Percentiles rank a stretch among this genome's conserved stretches.
These are phyloP conservation scores for Proterorhinus semilunaris DNA, from an alignment of 2,113 vertebrate species.

Conservation along the genomic window DNA sequence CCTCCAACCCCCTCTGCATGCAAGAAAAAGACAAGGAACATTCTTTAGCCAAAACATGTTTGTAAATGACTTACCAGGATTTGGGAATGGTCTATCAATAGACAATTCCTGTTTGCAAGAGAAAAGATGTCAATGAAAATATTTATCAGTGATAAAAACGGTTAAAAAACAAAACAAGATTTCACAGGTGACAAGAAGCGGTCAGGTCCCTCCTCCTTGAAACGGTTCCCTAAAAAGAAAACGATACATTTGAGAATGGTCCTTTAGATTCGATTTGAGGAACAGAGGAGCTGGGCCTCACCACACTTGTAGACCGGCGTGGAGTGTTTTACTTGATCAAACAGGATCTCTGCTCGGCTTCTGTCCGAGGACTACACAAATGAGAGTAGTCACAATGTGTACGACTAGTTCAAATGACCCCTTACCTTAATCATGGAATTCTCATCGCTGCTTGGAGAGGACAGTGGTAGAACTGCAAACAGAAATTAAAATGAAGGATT, in stretches of 20 bases:
- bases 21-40: too few relatives aligned
- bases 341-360: conserved; percentile 35
- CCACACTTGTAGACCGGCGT: conserved; percentile 6
- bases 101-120: conserved; percentile 12
- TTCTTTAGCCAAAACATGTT: too few relatives aligned
- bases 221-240: conserved; percentile 15
- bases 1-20: too few relatives aligned
- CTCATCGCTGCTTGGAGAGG: conserved; percentile 69
- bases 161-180: neutral
- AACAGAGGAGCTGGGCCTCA: neutral
- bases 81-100: too few relatives aligned
- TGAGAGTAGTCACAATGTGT: neutral
- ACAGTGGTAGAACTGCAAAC: conserved; percentile 70
- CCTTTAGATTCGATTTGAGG: neutral
- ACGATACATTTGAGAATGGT: too few relatives aligned
- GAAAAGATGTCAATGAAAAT: neutral
- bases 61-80: too few relatives aligned
- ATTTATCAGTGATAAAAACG: neutral
- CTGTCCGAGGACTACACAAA: conserved; percentile 13
- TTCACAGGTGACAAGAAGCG: neutral
- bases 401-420: neutral
- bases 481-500: neutral
- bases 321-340: conserved; percentile 37
- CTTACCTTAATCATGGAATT: conserved; percentile 44
- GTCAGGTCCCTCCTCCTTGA: conserved; percentile 5